A percentile compares a stretch with the other conserved stretches of the same genome.
Evolutionary conservation across 2,113 vertebrate genomes (phyloP).

Genomic region (Centrocercus urophasianus): DNA sequence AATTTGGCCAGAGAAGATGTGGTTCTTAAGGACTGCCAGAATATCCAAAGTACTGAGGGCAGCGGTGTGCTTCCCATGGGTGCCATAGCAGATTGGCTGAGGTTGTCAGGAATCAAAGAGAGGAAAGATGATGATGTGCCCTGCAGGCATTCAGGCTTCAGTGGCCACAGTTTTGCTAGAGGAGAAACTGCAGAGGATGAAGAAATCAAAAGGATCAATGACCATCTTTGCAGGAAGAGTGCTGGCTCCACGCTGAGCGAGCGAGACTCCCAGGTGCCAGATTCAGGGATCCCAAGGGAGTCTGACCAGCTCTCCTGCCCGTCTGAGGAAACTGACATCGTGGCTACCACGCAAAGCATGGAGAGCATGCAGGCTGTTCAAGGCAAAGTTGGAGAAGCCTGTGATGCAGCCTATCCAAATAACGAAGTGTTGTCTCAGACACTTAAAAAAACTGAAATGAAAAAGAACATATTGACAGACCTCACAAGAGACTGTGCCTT

Average conservation of each 20-base stretch:
- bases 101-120: conserved; percentile 63
- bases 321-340: conserved; percentile 74
- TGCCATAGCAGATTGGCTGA: conserved; percentile 73
- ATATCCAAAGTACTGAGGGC: conserved; percentile 12
- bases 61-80: conserved; percentile 50
- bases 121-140: conserved; percentile 65
- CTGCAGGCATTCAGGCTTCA: conserved; percentile 81
- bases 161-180: conserved; percentile 86
- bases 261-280: conserved; percentile 62
- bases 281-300: conserved; percentile 82
- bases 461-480: conserved; percentile 70
- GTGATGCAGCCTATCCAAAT: neutral
- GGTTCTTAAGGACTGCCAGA: conserved; percentile 29
- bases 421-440: conserved; percentile 57
- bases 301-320: conserved; percentile 82
- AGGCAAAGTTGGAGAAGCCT: conserved; percentile 73
- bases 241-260: conserved; percentile 51
- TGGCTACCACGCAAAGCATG: conserved; percentile 58
- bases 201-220: conserved; percentile 90
- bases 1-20: neutral
- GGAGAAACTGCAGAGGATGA: conserved; percentile 90
- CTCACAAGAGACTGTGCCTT: conserved; percentile 66
- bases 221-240: conserved; percentile 78
- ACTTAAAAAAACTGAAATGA: conserved; percentile 34
- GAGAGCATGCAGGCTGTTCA: conserved; percentile 76